Percentiles rank a stretch among this genome's conserved stretches.
These are phyloP conservation scores for Tenthredo livida DNA, from an alignment of 2,888 invertebrate genomes.

Conservation along the genomic window DNA sequence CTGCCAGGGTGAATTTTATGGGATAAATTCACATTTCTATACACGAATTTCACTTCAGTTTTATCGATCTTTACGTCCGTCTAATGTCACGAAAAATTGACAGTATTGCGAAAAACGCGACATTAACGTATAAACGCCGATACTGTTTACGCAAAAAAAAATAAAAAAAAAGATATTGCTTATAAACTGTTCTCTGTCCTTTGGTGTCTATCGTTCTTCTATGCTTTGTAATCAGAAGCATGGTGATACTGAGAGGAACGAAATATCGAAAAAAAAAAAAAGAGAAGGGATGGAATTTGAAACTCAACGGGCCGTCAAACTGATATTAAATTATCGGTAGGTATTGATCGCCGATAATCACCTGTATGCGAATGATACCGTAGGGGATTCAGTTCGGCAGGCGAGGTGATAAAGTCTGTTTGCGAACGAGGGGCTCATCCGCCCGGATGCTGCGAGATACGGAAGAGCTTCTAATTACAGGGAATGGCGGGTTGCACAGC, in stretches of 20 bases:
- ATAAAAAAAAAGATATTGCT: no score
- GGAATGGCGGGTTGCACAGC: slow-evolving; percentile 41
- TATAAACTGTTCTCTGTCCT: no score
- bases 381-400: slow-evolving; percentile 37
- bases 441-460: slow-evolving; percentile 42
- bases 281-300: background rate
- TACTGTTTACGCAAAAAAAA: background rate
- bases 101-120: background rate
- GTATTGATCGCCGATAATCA: slow-evolving; percentile 64
- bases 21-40: background rate
- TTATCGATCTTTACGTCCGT: background rate
- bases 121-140: background rate
- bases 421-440: slow-evolving; percentile 44
- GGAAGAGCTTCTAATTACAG: slow-evolving; percentile 50
- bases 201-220: background rate
- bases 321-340: slow-evolving; percentile 63
- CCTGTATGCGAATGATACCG: slow-evolving; percentile 55
- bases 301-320: slow-evolving; percentile 58
- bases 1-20: background rate
- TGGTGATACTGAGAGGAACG: background rate
- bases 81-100: background rate
- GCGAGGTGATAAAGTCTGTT: slow-evolving; percentile 51
- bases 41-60: background rate
- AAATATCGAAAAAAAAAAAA: background rate
- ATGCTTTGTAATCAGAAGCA: background rate